Percentiles rank a stretch among this genome's conserved stretches.
Conservation (phyloP, 2,888 invertebrate genomes). For the Chouioia cunea region DNA sequence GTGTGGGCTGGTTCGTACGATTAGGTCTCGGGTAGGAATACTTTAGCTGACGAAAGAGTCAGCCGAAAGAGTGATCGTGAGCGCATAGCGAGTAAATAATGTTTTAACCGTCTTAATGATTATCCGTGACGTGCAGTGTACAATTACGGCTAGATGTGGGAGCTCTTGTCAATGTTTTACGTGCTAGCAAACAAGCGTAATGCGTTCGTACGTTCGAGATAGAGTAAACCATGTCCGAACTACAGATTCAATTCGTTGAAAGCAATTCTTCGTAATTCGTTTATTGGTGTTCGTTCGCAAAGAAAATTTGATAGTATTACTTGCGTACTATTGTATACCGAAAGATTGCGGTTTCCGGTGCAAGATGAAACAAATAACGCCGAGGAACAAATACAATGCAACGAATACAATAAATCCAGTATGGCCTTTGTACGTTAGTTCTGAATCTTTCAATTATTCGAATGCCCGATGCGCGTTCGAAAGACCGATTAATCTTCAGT, state of each 20-base stretch:
- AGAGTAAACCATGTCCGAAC: conserved; percentile 13
- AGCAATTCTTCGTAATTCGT: conserved; percentile 3
- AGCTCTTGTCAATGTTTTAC: conserved; percentile 24
- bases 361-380: conserved; percentile 5
- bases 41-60: conserved; percentile 6
- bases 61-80: conserved; percentile 18
- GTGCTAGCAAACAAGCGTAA: background rate
- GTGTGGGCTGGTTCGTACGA: background rate
- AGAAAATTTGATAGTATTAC: background rate
- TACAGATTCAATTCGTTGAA: background rate
- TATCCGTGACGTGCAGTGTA: conserved; percentile 21
- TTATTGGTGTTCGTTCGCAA: conserved; percentile 11
- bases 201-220: background rate
- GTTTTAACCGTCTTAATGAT: conserved; percentile 25
- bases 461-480: background rate
- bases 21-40: background rate
- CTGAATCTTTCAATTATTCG: conserved; percentile 24
- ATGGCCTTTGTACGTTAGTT: conserved; percentile 33
- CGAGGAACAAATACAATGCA: conserved; percentile 40
- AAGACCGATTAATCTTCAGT: too few species aligned
- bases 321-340: background rate
- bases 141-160: conserved; percentile 8
- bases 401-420: conserved; percentile 43
- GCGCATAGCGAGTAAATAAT: conserved; percentile 7
- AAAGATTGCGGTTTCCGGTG: too few species aligned